Percentiles rank a stretch among this genome's conserved stretches.
Evolutionary conservation across 1,140 invertebrate genomes (phyloP).

Genomic region (Aleiodes sp.): DNA sequence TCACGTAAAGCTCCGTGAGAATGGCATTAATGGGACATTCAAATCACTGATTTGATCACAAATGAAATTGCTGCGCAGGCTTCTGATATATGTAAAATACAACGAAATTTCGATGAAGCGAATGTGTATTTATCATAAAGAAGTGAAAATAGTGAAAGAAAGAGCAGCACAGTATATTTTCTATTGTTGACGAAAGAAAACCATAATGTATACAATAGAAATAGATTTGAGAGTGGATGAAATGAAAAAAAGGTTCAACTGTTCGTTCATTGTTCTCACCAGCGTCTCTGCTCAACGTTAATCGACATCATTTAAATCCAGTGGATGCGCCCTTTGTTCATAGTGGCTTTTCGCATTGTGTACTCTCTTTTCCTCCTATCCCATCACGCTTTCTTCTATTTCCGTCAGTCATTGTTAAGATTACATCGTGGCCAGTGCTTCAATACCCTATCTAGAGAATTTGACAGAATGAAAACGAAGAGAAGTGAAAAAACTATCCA

Average conservation of each 20-base stretch:
- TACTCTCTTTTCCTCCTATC: neutral
- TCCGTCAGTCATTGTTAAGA: slow-evolving; percentile 1
- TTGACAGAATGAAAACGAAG: neutral
- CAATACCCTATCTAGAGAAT: neutral
- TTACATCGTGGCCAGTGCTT: neutral
- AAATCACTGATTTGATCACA: slow-evolving; percentile 3
- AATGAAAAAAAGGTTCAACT: neutral
- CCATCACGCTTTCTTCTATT: neutral
- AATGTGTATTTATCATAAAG: neutral
- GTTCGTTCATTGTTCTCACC: neutral
- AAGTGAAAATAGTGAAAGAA: too few relatives aligned
- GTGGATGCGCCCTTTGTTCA: neutral
- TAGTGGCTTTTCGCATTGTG: neutral
- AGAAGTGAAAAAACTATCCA: neutral
- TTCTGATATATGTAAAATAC: neutral
- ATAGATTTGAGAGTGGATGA: neutral
- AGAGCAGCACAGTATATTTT: too few relatives aligned
- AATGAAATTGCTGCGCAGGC: neutral
- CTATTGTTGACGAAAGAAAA: too few relatives aligned
- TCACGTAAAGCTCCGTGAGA: slow-evolving; percentile 15
- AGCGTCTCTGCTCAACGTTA: neutral
- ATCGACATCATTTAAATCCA: slow-evolving; percentile 14
- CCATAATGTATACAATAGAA: too few relatives aligned
- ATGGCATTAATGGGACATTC: slow-evolving; percentile 14
- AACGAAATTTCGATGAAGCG: neutral